These are phyloP conservation scores for Campylomormyrus numenius DNA, from an alignment of 2,113 vertebrate genomes.

Conservation along the genomic window DNA sequence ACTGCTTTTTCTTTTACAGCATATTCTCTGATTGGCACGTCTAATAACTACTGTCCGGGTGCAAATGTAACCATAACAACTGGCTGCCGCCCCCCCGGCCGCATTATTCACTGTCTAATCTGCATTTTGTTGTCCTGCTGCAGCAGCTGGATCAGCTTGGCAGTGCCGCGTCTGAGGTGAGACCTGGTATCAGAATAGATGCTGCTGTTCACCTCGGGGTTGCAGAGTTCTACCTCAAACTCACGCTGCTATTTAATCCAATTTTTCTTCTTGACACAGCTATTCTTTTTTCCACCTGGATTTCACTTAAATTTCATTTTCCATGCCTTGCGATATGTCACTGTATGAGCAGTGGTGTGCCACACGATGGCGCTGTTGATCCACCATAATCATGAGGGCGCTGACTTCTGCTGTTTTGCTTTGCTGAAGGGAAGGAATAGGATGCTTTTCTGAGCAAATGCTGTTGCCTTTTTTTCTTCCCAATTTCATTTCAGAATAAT, in stretches of 20 bases:
- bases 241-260: slow-evolving; percentile 7
- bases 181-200: background rate
- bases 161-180: background rate
- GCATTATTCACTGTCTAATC: slow-evolving; percentile 6
- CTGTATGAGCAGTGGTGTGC: slow-evolving; percentile 7
- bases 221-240: background rate
- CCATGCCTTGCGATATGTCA: no score
- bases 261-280: slow-evolving; percentile 6
- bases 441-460: slow-evolving; percentile 48
- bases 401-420: slow-evolving; percentile 25
- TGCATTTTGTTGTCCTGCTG: background rate
- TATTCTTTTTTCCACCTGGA: background rate
- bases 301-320: slow-evolving; percentile 3
- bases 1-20: background rate
- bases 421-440: slow-evolving; percentile 39
- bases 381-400: slow-evolving; percentile 24
- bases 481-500: slow-evolving; percentile 53
- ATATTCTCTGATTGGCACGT: background rate
- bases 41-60: background rate
- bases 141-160: background rate
- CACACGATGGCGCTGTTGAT: slow-evolving; percentile 65
- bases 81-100: background rate
- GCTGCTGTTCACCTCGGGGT: background rate
- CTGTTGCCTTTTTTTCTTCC: slow-evolving; percentile 48
- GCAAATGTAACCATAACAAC: slow-evolving; percentile 8